Conservation (phyloP, 2,888 invertebrate species). For the Scaptomyza reducta region DNA sequence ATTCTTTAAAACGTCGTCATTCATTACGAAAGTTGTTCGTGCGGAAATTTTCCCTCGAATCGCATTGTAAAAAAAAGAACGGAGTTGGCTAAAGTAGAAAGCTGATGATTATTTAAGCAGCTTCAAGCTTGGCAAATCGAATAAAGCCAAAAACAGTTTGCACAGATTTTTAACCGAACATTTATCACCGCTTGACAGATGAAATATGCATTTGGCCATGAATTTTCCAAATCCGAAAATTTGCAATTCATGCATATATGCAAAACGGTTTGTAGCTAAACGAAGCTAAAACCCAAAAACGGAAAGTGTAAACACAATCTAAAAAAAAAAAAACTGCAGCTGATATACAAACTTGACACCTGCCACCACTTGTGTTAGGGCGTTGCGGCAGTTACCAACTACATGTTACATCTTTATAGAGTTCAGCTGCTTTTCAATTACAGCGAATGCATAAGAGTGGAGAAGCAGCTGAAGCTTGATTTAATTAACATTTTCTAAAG, state of each 20-base stretch:
- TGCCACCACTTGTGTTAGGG: conserved; percentile 15
- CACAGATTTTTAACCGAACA: conserved; percentile 9
- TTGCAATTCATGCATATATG: conserved; percentile 39
- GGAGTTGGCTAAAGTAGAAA: conserved; percentile 5
- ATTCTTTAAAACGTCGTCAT: conserved; percentile 41
- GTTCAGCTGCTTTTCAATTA: conserved; percentile 43
- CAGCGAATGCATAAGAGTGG: conserved; percentile 45
- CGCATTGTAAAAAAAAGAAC: neutral
- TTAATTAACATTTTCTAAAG: conserved; percentile 43
- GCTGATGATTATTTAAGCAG: conserved; percentile 47
- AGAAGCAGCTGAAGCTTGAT: conserved; percentile 34
- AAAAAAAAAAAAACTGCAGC: conserved; percentile 16
- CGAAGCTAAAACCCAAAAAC: neutral
- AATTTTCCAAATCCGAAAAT: conserved; percentile 31
- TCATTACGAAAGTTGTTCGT: conserved; percentile 39
- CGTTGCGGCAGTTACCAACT: neutral
- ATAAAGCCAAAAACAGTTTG: conserved; percentile 12
- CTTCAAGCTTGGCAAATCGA: conserved; percentile 35
- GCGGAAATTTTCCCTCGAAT: conserved; percentile 17
- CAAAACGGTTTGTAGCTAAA: conserved; percentile 8
- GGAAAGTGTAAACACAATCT: neutral
- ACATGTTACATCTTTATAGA: neutral
- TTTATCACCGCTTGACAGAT: conserved; percentile 34
- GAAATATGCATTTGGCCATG: conserved; percentile 34
- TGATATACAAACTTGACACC: conserved; percentile 15